Evolutionary conservation across 2,888 invertebrate species (phyloP).

Genomic region (Drosophila nr. medialis): DNA sequence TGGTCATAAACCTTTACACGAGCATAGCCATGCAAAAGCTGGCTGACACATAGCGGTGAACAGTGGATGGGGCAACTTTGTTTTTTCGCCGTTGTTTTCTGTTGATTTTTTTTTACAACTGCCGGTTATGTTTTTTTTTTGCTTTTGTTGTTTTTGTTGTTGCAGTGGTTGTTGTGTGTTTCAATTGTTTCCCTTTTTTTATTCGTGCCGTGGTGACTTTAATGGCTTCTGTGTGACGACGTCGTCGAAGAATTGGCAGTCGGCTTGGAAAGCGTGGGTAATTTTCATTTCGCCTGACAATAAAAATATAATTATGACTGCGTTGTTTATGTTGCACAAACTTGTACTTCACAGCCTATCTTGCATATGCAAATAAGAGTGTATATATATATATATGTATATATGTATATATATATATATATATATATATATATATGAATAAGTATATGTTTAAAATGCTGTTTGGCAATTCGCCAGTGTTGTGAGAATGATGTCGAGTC

Average conservation of each 20-base stretch:
- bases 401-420: slow-evolving; percentile 4
- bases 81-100: slow-evolving; percentile 9
- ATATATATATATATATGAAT: background rate
- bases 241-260: slow-evolving; percentile 37
- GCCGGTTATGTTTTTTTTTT: slow-evolving; percentile 18
- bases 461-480: slow-evolving; percentile 42
- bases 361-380: slow-evolving; percentile 21
- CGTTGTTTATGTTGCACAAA: slow-evolving; percentile 51
- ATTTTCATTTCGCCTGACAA: slow-evolving; percentile 62
- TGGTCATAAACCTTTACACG: slow-evolving; percentile 54
- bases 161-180: slow-evolving; percentile 10
- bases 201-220: slow-evolving; percentile 56
- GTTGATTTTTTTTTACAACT: slow-evolving; percentile 11
- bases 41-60: slow-evolving; percentile 57
- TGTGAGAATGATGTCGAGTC: slow-evolving; percentile 67
- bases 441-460: slow-evolving; percentile 12
- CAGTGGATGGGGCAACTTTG: slow-evolving; percentile 29
- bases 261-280: slow-evolving; percentile 67
- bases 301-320: slow-evolving; percentile 68
- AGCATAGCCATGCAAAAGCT: slow-evolving; percentile 31
- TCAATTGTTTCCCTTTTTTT: slow-evolving; percentile 56
- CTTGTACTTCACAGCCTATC: slow-evolving; percentile 5
- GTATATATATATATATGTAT: slow-evolving; percentile 5
- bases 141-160: slow-evolving; percentile 5
- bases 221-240: slow-evolving; percentile 63